phyloP scores from a whole-genome alignment of 35 echinoderm and acorn worm species.

The Anneissia japonica region DNA sequence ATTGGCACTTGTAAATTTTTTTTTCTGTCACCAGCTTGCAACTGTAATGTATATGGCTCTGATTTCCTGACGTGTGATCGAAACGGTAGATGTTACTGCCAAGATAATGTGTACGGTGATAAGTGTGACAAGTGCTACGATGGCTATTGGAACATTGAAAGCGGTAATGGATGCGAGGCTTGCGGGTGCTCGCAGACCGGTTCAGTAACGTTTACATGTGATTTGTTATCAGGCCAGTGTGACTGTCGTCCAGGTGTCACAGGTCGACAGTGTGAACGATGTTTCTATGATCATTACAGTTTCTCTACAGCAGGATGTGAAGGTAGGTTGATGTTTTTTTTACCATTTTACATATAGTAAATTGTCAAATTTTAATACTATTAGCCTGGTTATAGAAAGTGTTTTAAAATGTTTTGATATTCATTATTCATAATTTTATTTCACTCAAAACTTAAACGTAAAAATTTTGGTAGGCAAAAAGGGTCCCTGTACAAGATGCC shows the following conservation, averaged over 20 bases:
- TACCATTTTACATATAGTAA: no score
- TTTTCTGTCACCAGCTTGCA: conserved; percentile 42
- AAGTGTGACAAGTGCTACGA: conserved; percentile 67
- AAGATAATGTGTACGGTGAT: conserved; percentile 49
- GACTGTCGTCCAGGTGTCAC: conserved; percentile 62
- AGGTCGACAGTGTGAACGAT: conserved; percentile 54
- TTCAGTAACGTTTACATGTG: conserved; percentile 40
- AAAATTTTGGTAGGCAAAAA: no score
- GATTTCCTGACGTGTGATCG: conserved; percentile 43
- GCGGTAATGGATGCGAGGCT: conserved; percentile 66
- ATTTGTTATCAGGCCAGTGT: conserved; percentile 63
- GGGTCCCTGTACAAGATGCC: no score
- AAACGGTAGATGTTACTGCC: conserved; percentile 58
- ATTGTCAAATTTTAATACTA: no score
- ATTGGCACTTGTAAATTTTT: no score
- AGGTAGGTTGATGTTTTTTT: no score
- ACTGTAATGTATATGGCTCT: conserved; percentile 59
- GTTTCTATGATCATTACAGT: conserved; percentile 63
- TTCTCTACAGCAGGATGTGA: conserved; percentile 67
- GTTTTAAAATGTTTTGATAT: no score
- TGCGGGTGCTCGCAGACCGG: conserved; percentile 57
- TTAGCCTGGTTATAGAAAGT: no score
- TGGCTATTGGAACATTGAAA: conserved; percentile 82
- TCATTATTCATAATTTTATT: no score
- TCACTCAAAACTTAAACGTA: no score